phyloP scores from a whole-genome alignment of 2,888 invertebrate genomes.

The Melieria crassipennis region DNA sequence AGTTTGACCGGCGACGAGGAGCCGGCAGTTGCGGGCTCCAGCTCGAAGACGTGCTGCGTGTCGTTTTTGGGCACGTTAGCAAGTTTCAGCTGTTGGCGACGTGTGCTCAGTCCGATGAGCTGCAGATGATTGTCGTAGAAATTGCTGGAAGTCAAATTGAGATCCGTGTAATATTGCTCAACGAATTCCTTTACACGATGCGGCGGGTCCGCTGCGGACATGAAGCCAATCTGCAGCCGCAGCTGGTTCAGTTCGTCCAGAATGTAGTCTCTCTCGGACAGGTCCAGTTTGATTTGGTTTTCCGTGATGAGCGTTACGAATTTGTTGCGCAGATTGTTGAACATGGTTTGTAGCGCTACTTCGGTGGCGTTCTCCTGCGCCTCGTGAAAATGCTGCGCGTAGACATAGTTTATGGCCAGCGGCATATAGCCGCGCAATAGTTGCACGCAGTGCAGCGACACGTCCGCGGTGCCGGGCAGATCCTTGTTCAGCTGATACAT shows the following conservation, averaged over 20 bases:
- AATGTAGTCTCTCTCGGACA: constrained; percentile 44
- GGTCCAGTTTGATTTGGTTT: constrained; percentile 47
- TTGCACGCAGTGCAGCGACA: constrained; percentile 45
- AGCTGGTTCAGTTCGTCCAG: constrained; percentile 47
- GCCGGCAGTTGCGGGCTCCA: constrained; percentile 45
- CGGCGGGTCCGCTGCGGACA: constrained; percentile 41
- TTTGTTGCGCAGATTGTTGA: constrained; percentile 39
- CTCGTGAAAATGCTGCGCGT: constrained; percentile 49
- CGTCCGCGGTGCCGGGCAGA: constrained; percentile 42
- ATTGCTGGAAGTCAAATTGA: constrained; percentile 40
- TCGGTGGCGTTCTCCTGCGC: constrained; percentile 44
- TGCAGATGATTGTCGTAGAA: constrained; percentile 53
- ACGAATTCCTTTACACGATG: constrained; percentile 40
- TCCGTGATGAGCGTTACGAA: constrained; percentile 45
- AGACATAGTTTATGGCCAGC: constrained; percentile 52
- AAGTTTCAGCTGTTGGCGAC: constrained; percentile 43
- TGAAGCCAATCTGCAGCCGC: constrained; percentile 54
- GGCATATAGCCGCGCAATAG: constrained; percentile 54
- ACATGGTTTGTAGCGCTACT: constrained; percentile 43
- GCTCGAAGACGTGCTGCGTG: constrained; percentile 45
- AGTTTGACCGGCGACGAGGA: constrained; percentile 56
- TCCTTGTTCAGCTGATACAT: constrained; percentile 48
- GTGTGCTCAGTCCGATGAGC: constrained; percentile 45
- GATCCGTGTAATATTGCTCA: constrained; percentile 41
- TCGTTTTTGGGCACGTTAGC: constrained; percentile 35